A percentile compares a stretch with the other conserved stretches of the same genome.
Conservation (phyloP, 2,797 vertebrate species). For the Alcedo atthis region DNA sequence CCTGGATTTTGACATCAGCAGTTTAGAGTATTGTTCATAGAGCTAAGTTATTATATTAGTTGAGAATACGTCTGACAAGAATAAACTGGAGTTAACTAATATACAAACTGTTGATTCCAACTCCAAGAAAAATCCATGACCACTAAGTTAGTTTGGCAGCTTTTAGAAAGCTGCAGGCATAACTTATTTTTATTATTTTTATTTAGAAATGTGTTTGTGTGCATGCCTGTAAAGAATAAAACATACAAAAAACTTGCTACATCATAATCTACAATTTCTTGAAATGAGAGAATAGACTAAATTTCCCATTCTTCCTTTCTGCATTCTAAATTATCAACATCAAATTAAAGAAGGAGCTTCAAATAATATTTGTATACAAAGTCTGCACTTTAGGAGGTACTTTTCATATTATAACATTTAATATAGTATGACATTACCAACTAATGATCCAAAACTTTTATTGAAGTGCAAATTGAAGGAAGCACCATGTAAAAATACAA, state of each 20-base stretch:
- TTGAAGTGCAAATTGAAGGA: neutral
- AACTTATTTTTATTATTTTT: neutral
- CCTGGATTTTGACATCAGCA: neutral
- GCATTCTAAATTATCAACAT: neutral
- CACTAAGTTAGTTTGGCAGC: neutral
- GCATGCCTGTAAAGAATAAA: neutral
- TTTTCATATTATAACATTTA: neutral
- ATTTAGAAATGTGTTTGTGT: neutral
- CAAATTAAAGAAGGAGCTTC: neutral
- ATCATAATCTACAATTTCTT: neutral
- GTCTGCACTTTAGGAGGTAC: neutral
- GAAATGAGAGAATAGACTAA: neutral
- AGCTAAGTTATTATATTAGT: neutral
- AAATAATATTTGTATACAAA: neutral
- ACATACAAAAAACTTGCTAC: neutral
- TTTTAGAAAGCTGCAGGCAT: neutral
- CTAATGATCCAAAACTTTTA: neutral
- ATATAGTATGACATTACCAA: neutral
- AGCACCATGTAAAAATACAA: neutral
- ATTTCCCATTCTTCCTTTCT: neutral
- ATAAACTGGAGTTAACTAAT: neutral
- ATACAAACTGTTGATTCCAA: neutral
- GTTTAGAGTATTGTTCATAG: neutral
- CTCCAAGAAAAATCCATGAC: neutral
- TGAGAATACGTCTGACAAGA: neutral